These are phyloP conservation scores for Lapara coniferarum DNA, from an alignment of 2,888 invertebrate genomes.

Conservation along the genomic window DNA sequence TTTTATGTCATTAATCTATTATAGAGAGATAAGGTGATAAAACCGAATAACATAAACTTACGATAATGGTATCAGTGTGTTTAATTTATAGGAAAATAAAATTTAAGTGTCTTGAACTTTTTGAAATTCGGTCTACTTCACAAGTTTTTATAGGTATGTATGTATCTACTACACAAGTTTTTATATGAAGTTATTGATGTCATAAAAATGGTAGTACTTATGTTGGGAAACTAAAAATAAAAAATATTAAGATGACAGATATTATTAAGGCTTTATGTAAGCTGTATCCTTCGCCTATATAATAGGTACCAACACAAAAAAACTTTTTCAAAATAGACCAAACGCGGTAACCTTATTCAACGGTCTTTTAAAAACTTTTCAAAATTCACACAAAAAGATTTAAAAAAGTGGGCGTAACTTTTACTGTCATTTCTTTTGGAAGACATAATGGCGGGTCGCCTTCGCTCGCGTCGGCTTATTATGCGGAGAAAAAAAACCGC, in stretches of 20 bases:
- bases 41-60: constrained; percentile 16
- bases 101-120: too few species aligned
- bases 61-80: constrained; percentile 34
- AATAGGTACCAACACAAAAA: neutral
- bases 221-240: neutral
- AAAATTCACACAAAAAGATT: constrained; percentile 67
- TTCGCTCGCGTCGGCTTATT: constrained; percentile 74
- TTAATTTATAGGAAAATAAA: neutral
- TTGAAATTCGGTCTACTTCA: neutral
- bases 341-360: constrained; percentile 63
- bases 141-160: too few species aligned
- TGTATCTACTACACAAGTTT: too few species aligned
- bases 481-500: constrained; percentile 57
- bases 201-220: too few species aligned
- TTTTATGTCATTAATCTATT: constrained; percentile 22
- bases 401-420: constrained; percentile 81
- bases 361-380: constrained; percentile 80
- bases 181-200: too few species aligned
- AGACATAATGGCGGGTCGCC: constrained; percentile 66
- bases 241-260: neutral
- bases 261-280: neutral
- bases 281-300: neutral
- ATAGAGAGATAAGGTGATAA: constrained; percentile 8
- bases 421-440: constrained; percentile 73
- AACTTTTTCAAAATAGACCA: constrained; percentile 4